These are phyloP conservation scores for Rotaria magnacalcarata DNA, from an alignment of 2,888 invertebrate genomes.

Conservation along the genomic window DNA sequence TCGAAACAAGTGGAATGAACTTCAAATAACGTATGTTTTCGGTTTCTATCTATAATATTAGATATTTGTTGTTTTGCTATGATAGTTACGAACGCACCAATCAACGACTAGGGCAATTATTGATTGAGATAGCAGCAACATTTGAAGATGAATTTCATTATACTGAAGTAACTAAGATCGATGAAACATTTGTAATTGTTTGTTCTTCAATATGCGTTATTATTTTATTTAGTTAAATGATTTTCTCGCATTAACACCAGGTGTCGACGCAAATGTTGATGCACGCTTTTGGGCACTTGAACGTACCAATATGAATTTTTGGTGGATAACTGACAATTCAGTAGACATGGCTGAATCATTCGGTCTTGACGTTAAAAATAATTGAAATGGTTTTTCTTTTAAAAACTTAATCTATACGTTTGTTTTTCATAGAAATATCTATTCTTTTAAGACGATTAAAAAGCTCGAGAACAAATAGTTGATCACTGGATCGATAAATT, in stretches of 20 bases:
- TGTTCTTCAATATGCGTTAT: background rate
- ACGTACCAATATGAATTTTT: background rate
- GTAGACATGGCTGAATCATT: background rate
- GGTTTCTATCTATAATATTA: background rate
- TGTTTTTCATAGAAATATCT: background rate
- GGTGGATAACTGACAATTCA: background rate
- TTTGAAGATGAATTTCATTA: conserved; percentile 40
- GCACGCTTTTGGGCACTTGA: background rate
- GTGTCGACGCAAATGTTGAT: background rate
- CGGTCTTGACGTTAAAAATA: background rate
- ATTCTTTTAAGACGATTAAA: background rate
- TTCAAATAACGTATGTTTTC: conserved; percentile 29
- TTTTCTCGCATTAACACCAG: background rate
- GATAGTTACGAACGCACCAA: conserved; percentile 19
- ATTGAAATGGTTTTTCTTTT: too few species aligned
- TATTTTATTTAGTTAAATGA: background rate
- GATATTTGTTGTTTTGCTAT: background rate
- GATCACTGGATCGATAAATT: too few species aligned
- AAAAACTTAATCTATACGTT: too few species aligned
- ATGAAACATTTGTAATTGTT: too few species aligned
- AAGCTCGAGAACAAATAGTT: too few species aligned
- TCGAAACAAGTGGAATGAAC: conserved; percentile 29
- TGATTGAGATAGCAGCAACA: conserved; percentile 40
- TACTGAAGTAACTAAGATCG: conserved; percentile 13
- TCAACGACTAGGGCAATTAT: conserved; percentile 40